Evolutionary conservation across 2,888 invertebrate species (phyloP).

Genomic region (Trissolcus brochymenae): DNA sequence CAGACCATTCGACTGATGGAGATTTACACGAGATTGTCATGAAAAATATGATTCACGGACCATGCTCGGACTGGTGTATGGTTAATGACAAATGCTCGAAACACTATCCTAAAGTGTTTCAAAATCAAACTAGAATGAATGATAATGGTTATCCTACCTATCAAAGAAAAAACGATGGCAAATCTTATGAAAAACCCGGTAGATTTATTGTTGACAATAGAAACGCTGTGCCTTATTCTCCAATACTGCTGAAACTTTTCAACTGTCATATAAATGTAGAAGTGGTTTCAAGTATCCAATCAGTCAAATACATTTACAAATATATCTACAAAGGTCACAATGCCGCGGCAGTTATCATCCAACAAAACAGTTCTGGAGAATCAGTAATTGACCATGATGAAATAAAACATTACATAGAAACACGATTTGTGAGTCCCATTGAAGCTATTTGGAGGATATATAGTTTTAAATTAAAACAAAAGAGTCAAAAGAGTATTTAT

Average conservation of each 20-base stretch:
- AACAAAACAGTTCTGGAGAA: slow-evolving; percentile 3
- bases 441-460: slow-evolving; percentile 59
- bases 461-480: slow-evolving; percentile 35
- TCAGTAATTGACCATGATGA: slow-evolving; percentile 18
- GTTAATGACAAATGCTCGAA: slow-evolving; percentile 63
- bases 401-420: slow-evolving; percentile 19
- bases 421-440: slow-evolving; percentile 52
- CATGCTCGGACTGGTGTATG: slow-evolving; percentile 58
- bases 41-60: slow-evolving; percentile 70
- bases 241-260: background rate
- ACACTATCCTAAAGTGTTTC: slow-evolving; percentile 63
- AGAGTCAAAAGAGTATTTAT: slow-evolving; percentile 11
- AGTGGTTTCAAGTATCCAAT: slow-evolving; percentile 25
- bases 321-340: slow-evolving; percentile 20
- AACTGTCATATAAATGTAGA: background rate
- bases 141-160: slow-evolving; percentile 12
- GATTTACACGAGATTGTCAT: slow-evolving; percentile 63
- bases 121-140: slow-evolving; percentile 42
- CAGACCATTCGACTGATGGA: slow-evolving; percentile 52
- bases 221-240: background rate
- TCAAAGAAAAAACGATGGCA: slow-evolving; percentile 55
- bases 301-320: slow-evolving; percentile 23
- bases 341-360: slow-evolving; percentile 5
- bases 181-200: background rate
- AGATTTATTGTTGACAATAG: background rate